A percentile compares a stretch with the other conserved stretches of the same genome.
These are phyloP conservation scores for Leucophora obtusa DNA, from an alignment of 2,888 invertebrate genomes.

Conservation along the genomic window DNA sequence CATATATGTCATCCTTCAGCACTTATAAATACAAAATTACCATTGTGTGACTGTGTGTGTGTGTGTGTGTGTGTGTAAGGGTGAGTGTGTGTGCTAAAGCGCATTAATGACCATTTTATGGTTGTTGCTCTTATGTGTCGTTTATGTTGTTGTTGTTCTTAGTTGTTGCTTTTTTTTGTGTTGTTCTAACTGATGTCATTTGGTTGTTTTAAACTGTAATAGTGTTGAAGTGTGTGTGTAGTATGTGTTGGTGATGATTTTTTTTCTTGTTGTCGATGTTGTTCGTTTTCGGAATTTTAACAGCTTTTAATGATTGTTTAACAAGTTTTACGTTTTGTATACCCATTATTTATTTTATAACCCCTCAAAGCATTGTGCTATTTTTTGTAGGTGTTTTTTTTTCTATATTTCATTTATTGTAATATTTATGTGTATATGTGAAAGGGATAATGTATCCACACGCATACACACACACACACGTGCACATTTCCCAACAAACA, in stretches of 20 bases:
- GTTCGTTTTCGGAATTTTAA: conserved; percentile 62
- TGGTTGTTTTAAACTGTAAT: conserved; percentile 31
- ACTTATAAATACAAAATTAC: conserved; percentile 4
- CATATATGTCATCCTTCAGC: conserved; percentile 1
- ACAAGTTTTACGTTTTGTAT: conserved; percentile 60
- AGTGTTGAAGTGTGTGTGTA: conserved; percentile 38
- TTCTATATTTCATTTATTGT: neutral
- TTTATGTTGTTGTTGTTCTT: conserved; percentile 18
- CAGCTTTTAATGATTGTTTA: conserved; percentile 64
- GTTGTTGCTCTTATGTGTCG: conserved; percentile 37
- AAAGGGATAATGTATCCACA: conserved; percentile 29
- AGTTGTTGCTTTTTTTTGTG: neutral
- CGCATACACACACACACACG: neutral
- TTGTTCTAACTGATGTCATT: conserved; percentile 52
- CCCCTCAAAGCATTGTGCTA: neutral
- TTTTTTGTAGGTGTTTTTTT: neutral
- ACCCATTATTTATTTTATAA: conserved; percentile 26
- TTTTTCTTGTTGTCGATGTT: conserved; percentile 28
- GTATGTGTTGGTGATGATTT: conserved; percentile 4
- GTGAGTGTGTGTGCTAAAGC: conserved; percentile 21
- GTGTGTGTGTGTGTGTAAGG: neutral
- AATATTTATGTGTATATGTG: conserved; percentile 15
- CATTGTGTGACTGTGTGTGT: neutral
- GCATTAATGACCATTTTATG: conserved; percentile 55
- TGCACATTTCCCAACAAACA: neutral